Conservation (phyloP, 1,140 invertebrate genomes). For the Elysia chlorotica region DNA sequence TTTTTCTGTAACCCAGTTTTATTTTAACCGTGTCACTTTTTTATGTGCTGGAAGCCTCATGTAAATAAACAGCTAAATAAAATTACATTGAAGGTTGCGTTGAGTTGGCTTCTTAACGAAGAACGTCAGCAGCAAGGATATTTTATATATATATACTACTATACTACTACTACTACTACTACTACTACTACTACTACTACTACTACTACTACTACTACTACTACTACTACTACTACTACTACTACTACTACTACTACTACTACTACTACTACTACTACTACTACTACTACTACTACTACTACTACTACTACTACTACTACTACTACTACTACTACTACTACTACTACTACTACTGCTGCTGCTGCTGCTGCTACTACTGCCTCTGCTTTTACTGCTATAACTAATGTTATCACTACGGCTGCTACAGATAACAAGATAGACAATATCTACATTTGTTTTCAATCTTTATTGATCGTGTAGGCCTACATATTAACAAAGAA, state of each 20-base stretch:
- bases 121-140: not conserved
- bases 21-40: not conserved
- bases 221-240: not conserved
- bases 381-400: not conserved
- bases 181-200: not conserved
- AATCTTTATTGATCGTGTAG: no score
- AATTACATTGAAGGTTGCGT: not conserved
- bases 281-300: conserved; percentile 3
- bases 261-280: not conserved
- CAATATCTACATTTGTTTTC: no score
- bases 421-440: no score
- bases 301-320: not conserved
- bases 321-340: conserved; percentile 1
- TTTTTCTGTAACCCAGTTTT: not conserved
- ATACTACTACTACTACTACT: conserved; percentile 3
- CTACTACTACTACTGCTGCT: not conserved
- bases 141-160: not conserved
- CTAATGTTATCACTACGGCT: no score
- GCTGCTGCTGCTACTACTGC: not conserved
- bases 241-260: conserved; percentile 3
- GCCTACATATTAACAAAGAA: no score
- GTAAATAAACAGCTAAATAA: not conserved
- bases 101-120: no score
- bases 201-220: not conserved
- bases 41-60: not conserved